Evolutionary conservation across 2,113 vertebrate genomes (phyloP), one percentile per base, ranked within the genome.

Genomic region (Garra rufa): DNA sequence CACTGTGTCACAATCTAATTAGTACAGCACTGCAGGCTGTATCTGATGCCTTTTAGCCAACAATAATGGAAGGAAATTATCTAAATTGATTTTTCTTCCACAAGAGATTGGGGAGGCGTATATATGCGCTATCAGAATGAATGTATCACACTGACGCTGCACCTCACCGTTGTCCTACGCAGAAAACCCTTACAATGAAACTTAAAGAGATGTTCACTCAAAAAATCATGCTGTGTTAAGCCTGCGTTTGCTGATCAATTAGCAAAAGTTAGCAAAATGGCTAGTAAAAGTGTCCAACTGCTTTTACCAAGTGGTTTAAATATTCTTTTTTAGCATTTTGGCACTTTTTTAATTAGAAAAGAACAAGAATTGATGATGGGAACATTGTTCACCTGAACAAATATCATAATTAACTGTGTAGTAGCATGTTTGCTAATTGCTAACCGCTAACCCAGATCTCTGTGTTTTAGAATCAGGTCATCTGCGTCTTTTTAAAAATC

Each of bases 1-100:
- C 57, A 85, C 34, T 19, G 71, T 82, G 80, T 87, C 87, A 55
- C 71, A 88, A 90, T 88, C 83, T 81, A 85, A 86, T 90, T 88
- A 89, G 84, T 24, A 41, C 26, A 76, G 84, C 80, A 88, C 87
- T 85, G 84, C 41, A 28, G 69, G 85, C 63, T 83, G 75, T 71
- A 85, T 74, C 55, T 24, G 67, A 85, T 75, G 83, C 86, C 75
- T 88, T 89, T 89, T 90, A 88, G 86, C 63, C 55, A 81, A 81
- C 70, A 44, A 65, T 87, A 88, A 90, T 86, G 76, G 83, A 78
- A 59, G 82, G 70, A 81, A 83, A 88, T 78, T 70, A 83, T 84
- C 79, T 41, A 73, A 80, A 87, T 83, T 46, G 88, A 86, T 75
- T 50, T 75, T 70, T 50, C 71, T 84, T 55, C 34, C 81, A 14